Conservation (phyloP, 2,888 invertebrate species). For the Plemyria rubiginata region DNA sequence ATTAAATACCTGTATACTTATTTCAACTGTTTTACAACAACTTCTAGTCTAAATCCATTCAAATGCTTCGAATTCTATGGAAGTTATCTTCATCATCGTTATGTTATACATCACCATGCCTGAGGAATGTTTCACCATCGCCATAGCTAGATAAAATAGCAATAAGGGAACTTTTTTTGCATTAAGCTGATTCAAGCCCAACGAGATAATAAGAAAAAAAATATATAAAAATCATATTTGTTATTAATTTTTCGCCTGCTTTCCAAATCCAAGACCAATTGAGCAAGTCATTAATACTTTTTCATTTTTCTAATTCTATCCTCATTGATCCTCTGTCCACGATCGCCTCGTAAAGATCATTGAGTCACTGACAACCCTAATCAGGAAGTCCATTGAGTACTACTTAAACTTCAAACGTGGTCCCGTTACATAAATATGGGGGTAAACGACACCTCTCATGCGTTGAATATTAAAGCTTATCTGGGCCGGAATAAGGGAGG, state of each 20-base stretch:
- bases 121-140: too few relatives aligned
- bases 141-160: too few relatives aligned
- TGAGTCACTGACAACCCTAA: conserved; percentile 32
- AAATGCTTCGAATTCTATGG: too few relatives aligned
- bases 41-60: background rate
- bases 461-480: conserved; percentile 38
- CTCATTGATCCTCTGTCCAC: conserved; percentile 20
- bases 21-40: background rate
- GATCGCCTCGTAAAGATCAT: conserved; percentile 28
- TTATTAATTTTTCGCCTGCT: too few relatives aligned
- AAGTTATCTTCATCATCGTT: too few relatives aligned
- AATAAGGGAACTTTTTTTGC: too few relatives aligned
- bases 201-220: too few relatives aligned
- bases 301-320: background rate
- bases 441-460: conserved; percentile 39
- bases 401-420: conserved; percentile 31
- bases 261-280: too few relatives aligned
- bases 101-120: too few relatives aligned
- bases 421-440: conserved; percentile 40
- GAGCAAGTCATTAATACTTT: too few relatives aligned
- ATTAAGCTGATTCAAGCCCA: too few relatives aligned
- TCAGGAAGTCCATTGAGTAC: conserved; percentile 31
- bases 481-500: conserved; percentile 14
- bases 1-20: background rate
- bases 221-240: too few relatives aligned